Evolutionary conservation across 2,888 invertebrate genomes (phyloP).

Genomic region (Callyntrura guangdongensis): DNA sequence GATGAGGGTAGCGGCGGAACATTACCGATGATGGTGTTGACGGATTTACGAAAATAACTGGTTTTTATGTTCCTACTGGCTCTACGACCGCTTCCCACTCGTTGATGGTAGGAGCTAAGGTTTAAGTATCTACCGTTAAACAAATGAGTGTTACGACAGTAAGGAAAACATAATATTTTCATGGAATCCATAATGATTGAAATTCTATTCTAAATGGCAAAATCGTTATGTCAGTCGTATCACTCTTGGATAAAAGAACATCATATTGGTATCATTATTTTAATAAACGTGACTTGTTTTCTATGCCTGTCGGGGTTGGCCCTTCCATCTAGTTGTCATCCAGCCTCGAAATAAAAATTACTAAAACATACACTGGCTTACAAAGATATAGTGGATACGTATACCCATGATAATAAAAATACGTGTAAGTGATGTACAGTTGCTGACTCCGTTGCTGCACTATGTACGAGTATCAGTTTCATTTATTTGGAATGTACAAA

Average conservation of each 20-base stretch:
- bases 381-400: no score
- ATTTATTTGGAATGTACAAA: no score
- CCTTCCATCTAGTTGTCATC: background rate
- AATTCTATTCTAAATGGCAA: slow-evolving; percentile 66
- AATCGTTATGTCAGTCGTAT: slow-evolving; percentile 33
- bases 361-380: background rate
- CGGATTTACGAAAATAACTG: slow-evolving; percentile 35
- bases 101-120: slow-evolving; percentile 32
- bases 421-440: no score
- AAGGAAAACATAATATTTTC: slow-evolving; percentile 2
- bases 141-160: background rate
- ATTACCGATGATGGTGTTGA: background rate
- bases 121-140: slow-evolving; percentile 46
- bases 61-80: slow-evolving; percentile 28
- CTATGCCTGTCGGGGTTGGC: background rate
- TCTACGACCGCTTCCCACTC: slow-evolving; percentile 25
- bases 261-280: no score
- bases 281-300: no score
- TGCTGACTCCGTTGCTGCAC: no score
- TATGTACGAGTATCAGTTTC: no score
- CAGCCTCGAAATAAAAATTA: background rate
- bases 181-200: slow-evolving; percentile 42
- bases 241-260: background rate
- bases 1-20: background rate
- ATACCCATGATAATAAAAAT: no score